Evolutionary conservation across 1,140 invertebrate genomes (phyloP).

Genomic region (Centruroides vittatus): DNA sequence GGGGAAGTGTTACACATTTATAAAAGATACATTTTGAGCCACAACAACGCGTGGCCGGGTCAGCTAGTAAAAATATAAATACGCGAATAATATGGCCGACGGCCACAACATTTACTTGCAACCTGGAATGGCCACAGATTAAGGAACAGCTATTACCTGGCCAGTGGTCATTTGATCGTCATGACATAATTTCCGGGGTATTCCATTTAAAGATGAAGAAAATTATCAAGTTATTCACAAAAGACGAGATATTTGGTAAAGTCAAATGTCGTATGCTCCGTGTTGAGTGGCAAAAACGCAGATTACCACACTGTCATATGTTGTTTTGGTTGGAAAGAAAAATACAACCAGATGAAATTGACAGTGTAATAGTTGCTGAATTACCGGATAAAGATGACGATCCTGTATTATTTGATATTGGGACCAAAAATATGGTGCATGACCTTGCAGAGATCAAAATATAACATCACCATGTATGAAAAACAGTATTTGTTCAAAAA

Average conservation of each 20-base stretch:
- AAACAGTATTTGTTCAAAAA: constrained; percentile 1
- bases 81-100: too few relatives aligned
- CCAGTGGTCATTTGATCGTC: not conserved
- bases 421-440: not conserved
- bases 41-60: too few relatives aligned
- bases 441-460: too few relatives aligned
- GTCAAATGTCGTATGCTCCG: not conserved
- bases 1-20: too few relatives aligned
- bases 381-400: constrained; percentile 7
- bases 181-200: not conserved
- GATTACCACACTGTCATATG: constrained; percentile 12
- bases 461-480: constrained; percentile 1
- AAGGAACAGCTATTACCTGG: constrained; percentile 12
- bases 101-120: constrained; percentile 37
- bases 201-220: too few relatives aligned
- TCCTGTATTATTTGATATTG: constrained; percentile 3
- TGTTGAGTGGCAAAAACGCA: constrained; percentile 9
- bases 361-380: constrained; percentile 12
- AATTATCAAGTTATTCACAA: too few relatives aligned
- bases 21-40: too few relatives aligned
- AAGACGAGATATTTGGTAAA: not conserved
- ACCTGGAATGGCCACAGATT: constrained; percentile 31
- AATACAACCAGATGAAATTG: constrained; percentile 10
- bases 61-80: too few relatives aligned
- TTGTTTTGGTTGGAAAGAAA: constrained; percentile 10